Evolutionary conservation across 1,140 invertebrate species (phyloP).

Genomic region (Pachyrhynchus sulphureomaculatus): DNA sequence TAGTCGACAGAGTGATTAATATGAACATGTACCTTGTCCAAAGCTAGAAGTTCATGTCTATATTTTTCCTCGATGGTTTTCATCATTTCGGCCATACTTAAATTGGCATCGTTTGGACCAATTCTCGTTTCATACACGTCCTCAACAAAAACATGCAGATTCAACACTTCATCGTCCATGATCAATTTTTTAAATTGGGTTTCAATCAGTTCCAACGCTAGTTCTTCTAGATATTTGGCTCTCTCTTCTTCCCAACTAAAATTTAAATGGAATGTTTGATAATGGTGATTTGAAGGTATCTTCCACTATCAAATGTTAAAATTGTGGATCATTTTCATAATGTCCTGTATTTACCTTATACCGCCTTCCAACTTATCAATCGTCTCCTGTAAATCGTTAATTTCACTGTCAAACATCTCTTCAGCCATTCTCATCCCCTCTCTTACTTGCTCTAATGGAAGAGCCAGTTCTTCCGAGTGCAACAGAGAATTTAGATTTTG

Average conservation of each 20-base stretch:
- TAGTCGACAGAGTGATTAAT: too few relatives aligned
- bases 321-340: too few relatives aligned
- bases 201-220: conserved; percentile 53
- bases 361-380: conserved; percentile 53
- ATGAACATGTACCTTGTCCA: conserved; percentile 35
- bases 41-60: conserved; percentile 48
- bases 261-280: too few relatives aligned
- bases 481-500: conserved; percentile 67
- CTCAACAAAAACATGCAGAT: conserved; percentile 63
- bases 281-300: too few relatives aligned
- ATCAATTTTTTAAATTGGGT: conserved; percentile 55
- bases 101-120: conserved; percentile 57
- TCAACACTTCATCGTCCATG: conserved; percentile 58
- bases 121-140: conserved; percentile 65
- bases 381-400: conserved; percentile 49
- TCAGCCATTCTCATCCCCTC: conserved; percentile 52
- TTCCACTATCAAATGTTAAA: too few relatives aligned
- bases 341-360: conserved; percentile 41
- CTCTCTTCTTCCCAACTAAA: conserved; percentile 49
- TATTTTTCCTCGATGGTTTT: conserved; percentile 62
- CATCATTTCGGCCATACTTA: conserved; percentile 60
- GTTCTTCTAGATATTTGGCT: conserved; percentile 51
- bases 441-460: conserved; percentile 56
- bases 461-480: conserved; percentile 62
- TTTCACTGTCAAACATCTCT: conserved; percentile 50